These are phyloP conservation scores for Epizoanthus scotinus DNA, from an alignment of 92 coral and sea anemone species.

Conservation along the genomic window DNA sequence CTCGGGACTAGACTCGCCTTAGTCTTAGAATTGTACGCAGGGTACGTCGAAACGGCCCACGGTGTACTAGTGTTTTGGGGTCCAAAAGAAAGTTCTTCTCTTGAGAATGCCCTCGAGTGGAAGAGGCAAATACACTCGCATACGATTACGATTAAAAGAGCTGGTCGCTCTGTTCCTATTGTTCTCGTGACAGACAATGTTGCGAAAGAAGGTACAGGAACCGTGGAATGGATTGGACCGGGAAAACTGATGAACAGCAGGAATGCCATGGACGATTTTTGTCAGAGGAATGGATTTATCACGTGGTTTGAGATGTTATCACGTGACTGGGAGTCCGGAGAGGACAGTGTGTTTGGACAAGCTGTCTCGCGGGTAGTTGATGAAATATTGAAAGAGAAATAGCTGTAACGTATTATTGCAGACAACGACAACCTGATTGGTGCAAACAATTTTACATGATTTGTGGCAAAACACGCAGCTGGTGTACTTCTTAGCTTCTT, in stretches of 20 bases:
- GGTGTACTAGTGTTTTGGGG: conserved; percentile 77
- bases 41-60: conserved; percentile 32
- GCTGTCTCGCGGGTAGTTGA: conserved; percentile 55
- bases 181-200: conserved; percentile 66
- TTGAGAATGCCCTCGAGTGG: conserved; percentile 47
- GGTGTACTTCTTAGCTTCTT: no score
- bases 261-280: conserved; percentile 52
- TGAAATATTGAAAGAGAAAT: conserved; percentile 33
- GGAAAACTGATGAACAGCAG: conserved; percentile 48
- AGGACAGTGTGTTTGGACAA: conserved; percentile 61
- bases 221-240: conserved; percentile 55
- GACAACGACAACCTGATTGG: no score
- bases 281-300: conserved; percentile 52
- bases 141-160: neutral
- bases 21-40: conserved; percentile 58
- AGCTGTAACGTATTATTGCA: no score
- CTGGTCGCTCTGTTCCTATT: conserved; percentile 39
- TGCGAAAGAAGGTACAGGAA: neutral
- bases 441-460: no score
- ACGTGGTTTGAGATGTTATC: conserved; percentile 64
- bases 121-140: conserved; percentile 40
- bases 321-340: conserved; percentile 64
- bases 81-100: conserved; percentile 40
- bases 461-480: no score
- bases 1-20: no score